A percentile compares a stretch with the other conserved stretches of the same genome.
These are phyloP conservation scores for Drosophila atroscutellata DNA, from an alignment of 2,888 invertebrate species.

Conservation along the genomic window DNA sequence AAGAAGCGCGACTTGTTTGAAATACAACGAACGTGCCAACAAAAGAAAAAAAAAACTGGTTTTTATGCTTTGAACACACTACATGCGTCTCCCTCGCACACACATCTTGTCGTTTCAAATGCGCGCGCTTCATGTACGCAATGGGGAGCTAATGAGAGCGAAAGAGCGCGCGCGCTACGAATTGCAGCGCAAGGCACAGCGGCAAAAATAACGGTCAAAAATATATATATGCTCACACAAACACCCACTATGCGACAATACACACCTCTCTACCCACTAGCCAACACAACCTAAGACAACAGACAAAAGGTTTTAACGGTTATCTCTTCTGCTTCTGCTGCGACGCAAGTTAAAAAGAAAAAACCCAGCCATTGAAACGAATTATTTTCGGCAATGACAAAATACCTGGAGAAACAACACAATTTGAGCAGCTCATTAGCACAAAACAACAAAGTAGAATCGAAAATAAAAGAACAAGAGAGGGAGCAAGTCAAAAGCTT, in stretches of 20 bases:
- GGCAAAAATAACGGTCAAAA: constrained; percentile 75
- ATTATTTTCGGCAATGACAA: constrained; percentile 74
- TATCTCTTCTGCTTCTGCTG: constrained; percentile 16
- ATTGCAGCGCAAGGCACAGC: constrained; percentile 49
- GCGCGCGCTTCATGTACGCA: constrained; percentile 48
- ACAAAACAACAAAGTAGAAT: constrained; percentile 26
- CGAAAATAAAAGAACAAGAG: constrained; percentile 22
- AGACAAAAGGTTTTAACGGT: constrained; percentile 60
- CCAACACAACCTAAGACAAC: constrained; percentile 66
- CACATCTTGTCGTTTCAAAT: not conserved
- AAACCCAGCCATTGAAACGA: constrained; percentile 16
- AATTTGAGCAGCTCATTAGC: constrained; percentile 59
- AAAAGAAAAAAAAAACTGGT: constrained; percentile 65
- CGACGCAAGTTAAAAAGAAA: constrained; percentile 37
- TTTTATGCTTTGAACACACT: constrained; percentile 45
- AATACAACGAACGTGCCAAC: constrained; percentile 58
- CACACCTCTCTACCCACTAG: not conserved
- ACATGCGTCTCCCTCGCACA: constrained; percentile 56
- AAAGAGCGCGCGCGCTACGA: constrained; percentile 19
- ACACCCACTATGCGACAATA: constrained; percentile 50
- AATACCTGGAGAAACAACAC: constrained; percentile 48
- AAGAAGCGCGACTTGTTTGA: constrained; percentile 74
- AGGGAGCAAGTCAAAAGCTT: constrained; percentile 46
- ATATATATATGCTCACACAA: constrained; percentile 32
- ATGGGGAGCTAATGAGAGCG: constrained; percentile 25